Conservation (phyloP, 2,113 vertebrate species). For the Clarias magur region DNA sequence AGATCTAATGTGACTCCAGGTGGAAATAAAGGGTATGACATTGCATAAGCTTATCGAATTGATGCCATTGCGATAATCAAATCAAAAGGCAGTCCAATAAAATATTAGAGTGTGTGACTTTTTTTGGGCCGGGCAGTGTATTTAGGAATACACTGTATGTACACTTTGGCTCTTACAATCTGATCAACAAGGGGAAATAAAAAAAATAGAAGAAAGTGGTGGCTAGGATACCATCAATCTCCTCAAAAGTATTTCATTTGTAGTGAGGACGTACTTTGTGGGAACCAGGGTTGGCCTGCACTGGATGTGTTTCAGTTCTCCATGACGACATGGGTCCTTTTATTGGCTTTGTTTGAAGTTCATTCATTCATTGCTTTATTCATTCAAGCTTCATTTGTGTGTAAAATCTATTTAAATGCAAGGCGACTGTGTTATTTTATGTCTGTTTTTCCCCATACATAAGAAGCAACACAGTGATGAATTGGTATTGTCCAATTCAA, state of each 20-base stretch:
- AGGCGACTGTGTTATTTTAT: neutral
- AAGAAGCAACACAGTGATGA: neutral
- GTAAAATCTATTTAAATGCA: constrained; percentile 31
- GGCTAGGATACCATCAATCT: constrained; percentile 47
- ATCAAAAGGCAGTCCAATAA: no score
- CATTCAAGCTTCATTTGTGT: constrained; percentile 12
- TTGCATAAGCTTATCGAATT: no score
- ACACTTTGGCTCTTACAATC: neutral
- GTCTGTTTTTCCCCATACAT: neutral
- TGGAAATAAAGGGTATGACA: no score
- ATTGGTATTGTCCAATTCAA: neutral
- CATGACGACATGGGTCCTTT: constrained; percentile 24
- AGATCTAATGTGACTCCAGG: no score
- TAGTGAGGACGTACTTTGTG: constrained; percentile 39
- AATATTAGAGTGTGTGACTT: no score
- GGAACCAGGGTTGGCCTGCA: constrained; percentile 33
- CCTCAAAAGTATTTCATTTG: constrained; percentile 48
- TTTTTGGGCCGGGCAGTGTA: no score
- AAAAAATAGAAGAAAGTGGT: constrained; percentile 36
- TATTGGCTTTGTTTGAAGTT: constrained; percentile 10
- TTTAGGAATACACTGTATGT: neutral
- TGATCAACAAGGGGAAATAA: neutral
- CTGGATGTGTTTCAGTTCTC: constrained; percentile 26
- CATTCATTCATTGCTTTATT: constrained; percentile 2
- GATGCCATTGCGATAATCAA: no score